Evolutionary conservation across 2,113 vertebrate species (phyloP), one percentile per base, ranked within the genome.

Genomic region (Pluvialis apricaria): DNA sequence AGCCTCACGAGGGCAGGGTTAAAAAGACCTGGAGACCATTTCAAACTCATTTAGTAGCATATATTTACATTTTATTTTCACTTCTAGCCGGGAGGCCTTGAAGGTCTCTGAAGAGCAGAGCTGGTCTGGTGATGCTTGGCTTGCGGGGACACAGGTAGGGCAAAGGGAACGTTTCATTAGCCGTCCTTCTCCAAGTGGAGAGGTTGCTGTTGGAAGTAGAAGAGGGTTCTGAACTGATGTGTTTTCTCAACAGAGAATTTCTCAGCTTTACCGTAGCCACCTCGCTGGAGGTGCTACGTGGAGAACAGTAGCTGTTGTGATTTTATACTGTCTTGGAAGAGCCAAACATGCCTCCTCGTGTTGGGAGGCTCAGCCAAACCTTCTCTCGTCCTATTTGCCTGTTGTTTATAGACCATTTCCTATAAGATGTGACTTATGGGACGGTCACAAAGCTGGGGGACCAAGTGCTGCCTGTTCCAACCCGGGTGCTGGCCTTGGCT

Each of bases 51-150:
- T 85, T 58, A 70, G 26, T 54, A 49, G 14, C 45, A 34, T 18
- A n/a, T 65, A 80, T 88, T 96, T 89, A 47, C 71, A 38, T 58
- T 79, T 82, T 90, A 54, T 82, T 85, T 94, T 89, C 34, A 9
- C 11, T 73, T 82, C 36, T 55, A 32, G 8, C n/a, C 83, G 78
- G 17, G 24, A 92, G 49, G 55, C 51, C 32, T 55, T 87, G 91
- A 80, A 77, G 15, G 38, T 62, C 66, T 64, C 62, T 65, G 58
- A 69, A 66, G 38, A 76, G 17, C 66, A 88, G 82, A 92, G 78
- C 17, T 68, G 45, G 4, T 21, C 26, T 62, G 65, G 34, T 60
- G 76, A 22, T 71, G 51, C 64, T 83, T 90, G 47, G 20, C 32
- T 68, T 89, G 40, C 9, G 5, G 47, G 36, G 32, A 55, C n/a